Evolutionary conservation across 1,140 invertebrate species (phyloP).

Genomic region (Scaptomyza montana): DNA sequence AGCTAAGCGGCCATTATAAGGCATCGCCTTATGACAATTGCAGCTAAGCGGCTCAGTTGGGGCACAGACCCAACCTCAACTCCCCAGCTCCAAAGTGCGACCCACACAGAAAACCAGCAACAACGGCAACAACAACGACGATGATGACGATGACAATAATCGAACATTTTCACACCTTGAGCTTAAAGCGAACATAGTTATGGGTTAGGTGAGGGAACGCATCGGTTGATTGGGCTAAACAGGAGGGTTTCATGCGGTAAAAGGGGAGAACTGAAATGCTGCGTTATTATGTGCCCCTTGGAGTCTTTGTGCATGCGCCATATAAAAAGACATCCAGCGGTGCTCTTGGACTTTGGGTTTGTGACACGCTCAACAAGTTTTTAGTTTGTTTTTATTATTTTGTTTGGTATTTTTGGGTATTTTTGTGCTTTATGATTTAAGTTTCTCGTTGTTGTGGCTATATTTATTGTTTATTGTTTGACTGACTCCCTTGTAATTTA

Average conservation of each 20-base stretch:
- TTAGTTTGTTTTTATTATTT: constrained; percentile 19
- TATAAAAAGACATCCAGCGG: constrained; percentile 63
- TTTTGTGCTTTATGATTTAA: background rate
- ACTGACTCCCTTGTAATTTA: constrained; percentile 61
- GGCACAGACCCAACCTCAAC: background rate
- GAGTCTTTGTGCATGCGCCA: constrained; percentile 48
- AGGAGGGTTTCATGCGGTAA: constrained; percentile 11
- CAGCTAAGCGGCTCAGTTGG: constrained; percentile 67
- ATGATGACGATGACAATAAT: constrained; percentile 77
- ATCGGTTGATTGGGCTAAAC: constrained; percentile 18
- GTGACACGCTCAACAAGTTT: constrained; percentile 68
- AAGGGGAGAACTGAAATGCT: constrained; percentile 39
- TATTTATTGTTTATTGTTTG: constrained; percentile 39
- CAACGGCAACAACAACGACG: constrained; percentile 48
- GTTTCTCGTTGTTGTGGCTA: background rate
- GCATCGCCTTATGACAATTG: constrained; percentile 73
- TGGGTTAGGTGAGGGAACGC: constrained; percentile 5
- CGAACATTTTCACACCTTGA: constrained; percentile 83
- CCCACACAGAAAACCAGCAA: constrained; percentile 56
- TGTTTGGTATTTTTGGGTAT: constrained; percentile 23
- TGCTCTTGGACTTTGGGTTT: constrained; percentile 17
- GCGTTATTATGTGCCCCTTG: constrained; percentile 44
- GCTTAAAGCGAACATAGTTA: constrained; percentile 65
- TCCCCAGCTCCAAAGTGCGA: constrained; percentile 9
- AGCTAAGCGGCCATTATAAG: constrained; percentile 78